Evolutionary conservation across 2,113 vertebrate genomes (phyloP).

Genomic region (Oxygymnocypris stewartii): DNA sequence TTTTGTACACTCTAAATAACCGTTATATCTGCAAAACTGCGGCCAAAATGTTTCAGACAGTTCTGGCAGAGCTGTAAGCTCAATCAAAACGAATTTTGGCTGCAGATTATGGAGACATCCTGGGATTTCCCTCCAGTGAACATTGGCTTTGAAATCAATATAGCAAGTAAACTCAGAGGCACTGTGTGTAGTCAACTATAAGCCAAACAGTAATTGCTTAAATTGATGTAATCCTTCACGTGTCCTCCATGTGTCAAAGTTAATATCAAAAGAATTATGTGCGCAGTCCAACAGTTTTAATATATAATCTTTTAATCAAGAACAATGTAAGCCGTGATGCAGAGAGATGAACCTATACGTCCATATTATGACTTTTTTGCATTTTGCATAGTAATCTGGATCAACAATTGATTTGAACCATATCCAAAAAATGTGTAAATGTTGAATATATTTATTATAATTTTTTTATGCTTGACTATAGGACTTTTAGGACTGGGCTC

Average conservation of each 20-base stretch:
- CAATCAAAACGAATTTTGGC: slow-evolving; percentile 62
- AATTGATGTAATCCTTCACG: slow-evolving; percentile 84
- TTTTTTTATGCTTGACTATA: too few species aligned
- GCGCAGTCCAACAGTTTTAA: slow-evolving; percentile 70
- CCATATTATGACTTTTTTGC: slow-evolving; percentile 24
- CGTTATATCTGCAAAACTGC: background rate
- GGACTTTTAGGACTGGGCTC: too few species aligned
- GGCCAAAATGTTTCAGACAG: background rate
- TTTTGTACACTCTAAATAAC: slow-evolving; percentile 21
- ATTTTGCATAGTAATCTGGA: background rate
- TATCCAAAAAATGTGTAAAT: background rate
- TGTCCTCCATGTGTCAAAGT: slow-evolving; percentile 73
- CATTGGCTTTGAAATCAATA: slow-evolving; percentile 89
- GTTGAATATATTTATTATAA: too few species aligned
- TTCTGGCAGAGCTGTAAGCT: slow-evolving; percentile 4
- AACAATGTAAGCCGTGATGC: slow-evolving; percentile 78
- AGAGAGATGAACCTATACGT: slow-evolving; percentile 67
- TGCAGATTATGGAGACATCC: slow-evolving; percentile 62
- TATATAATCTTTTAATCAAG: slow-evolving; percentile 85
- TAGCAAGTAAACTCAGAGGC: slow-evolving; percentile 80
- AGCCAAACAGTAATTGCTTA: slow-evolving; percentile 77
- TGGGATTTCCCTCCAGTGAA: slow-evolving; percentile 78
- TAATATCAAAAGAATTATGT: slow-evolving; percentile 80
- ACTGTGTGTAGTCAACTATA: slow-evolving; percentile 78
- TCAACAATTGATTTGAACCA: background rate